phyloP scores from a whole-genome alignment of 2,797 vertebrate genomes.

The Pterois miles region DNA sequence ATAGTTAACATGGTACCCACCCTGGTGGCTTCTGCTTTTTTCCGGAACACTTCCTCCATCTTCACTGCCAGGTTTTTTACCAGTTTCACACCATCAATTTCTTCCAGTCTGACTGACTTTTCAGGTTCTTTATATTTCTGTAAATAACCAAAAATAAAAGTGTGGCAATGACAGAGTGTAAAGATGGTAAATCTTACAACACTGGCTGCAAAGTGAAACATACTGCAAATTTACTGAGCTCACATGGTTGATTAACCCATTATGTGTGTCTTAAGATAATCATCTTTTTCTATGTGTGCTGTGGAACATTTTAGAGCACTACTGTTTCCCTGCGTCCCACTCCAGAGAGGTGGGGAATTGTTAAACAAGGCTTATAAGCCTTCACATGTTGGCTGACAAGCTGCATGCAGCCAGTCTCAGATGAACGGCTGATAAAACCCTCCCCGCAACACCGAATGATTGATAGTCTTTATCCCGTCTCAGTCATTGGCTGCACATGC shows the following conservation, averaged over 20 bases:
- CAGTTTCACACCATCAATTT: conserved; percentile 94
- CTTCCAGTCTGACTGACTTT: conserved; percentile 93
- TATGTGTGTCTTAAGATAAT: conserved; percentile 1
- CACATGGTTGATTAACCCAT: background rate
- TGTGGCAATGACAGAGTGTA: background rate
- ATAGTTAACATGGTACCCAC: conserved; percentile 76
- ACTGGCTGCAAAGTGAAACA: background rate
- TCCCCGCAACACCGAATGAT: conserved; percentile 60
- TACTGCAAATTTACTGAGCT: background rate
- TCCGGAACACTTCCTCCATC: conserved; percentile 98
- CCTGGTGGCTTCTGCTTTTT: conserved; percentile 93
- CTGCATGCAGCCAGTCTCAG: conserved; percentile 53
- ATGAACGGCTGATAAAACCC: conserved; percentile 69
- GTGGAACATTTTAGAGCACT: background rate
- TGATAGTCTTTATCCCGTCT: conserved; percentile 68
- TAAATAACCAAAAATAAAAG: conserved; percentile 45
- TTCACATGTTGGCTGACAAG: conserved; percentile 63
- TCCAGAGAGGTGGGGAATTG: conserved; percentile 37
- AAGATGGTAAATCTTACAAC: background rate
- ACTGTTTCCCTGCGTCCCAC: conserved; percentile 1
- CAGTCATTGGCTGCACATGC: conserved; percentile 69
- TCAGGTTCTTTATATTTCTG: conserved; percentile 98
- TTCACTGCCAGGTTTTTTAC: conserved; percentile 95
- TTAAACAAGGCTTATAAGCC: conserved; percentile 71
- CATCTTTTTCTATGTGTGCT: conserved; percentile 10